Evolutionary conservation across 2,113 vertebrate species (phyloP).

Genomic region (Nematolebias whitei): DNA sequence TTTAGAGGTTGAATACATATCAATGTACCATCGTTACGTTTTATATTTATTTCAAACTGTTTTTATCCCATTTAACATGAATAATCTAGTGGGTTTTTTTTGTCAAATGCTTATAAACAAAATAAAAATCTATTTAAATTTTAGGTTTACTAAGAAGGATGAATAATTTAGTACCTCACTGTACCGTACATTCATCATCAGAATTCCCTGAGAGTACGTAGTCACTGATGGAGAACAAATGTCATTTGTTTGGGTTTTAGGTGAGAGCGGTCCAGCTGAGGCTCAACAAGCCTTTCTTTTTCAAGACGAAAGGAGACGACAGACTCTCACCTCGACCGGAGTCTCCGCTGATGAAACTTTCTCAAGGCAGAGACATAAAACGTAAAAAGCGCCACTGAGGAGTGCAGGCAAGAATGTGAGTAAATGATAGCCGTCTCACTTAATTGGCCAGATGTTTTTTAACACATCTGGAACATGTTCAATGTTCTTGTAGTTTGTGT

Average conservation of each 20-base stretch:
- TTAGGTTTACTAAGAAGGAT: too few species aligned
- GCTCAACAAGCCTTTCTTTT: conserved; percentile 82
- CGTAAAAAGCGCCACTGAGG: conserved; percentile 41
- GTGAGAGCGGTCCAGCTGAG: conserved; percentile 74
- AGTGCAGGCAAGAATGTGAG: background rate
- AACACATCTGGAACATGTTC: background rate
- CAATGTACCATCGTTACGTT: too few species aligned
- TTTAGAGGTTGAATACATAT: too few species aligned
- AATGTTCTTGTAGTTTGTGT: background rate
- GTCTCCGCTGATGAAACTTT: conserved; percentile 77
- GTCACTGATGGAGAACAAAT: background rate
- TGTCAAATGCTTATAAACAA: too few species aligned
- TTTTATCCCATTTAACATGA: too few species aligned
- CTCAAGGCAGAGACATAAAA: conserved; percentile 45
- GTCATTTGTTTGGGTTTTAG: conserved; percentile 34
- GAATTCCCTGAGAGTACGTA: too few species aligned
- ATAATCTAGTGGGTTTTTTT: too few species aligned
- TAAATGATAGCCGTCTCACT: background rate
- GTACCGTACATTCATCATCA: too few species aligned
- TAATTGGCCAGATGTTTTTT: background rate
- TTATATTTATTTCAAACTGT: too few species aligned
- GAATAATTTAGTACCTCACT: too few species aligned
- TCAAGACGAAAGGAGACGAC: conserved; percentile 76
- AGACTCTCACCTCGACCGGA: conserved; percentile 56
- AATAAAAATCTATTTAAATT: too few species aligned